A percentile compares a stretch with the other conserved stretches of the same genome.
Conservation (phyloP, 2,797 vertebrate species). For the Atherinosoma microstoma region DNA sequence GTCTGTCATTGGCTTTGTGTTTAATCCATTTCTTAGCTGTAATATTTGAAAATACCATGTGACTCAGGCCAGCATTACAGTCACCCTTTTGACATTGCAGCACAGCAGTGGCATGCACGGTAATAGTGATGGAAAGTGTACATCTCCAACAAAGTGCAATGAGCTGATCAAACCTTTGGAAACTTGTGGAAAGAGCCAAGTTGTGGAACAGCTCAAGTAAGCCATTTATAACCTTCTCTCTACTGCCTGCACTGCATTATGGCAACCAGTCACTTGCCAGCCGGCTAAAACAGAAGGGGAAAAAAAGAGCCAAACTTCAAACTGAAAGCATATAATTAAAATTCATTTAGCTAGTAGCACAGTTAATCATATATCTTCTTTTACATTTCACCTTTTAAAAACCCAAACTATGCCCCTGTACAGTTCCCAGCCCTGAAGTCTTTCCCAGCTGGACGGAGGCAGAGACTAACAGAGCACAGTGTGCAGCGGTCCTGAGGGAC, state of each 20-base stretch:
- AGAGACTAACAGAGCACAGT: constrained; percentile 26
- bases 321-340: constrained; percentile 36
- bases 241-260: constrained; percentile 22
- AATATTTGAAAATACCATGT: constrained; percentile 9
- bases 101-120: constrained; percentile 40
- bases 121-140: constrained; percentile 62
- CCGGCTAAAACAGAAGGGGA: constrained; percentile 22
- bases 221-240: constrained; percentile 26
- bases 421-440: constrained; percentile 20
- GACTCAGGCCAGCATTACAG: constrained; percentile 37
- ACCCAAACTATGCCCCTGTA: constrained; percentile 14
- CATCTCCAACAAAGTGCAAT: constrained; percentile 31
- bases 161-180: constrained; percentile 58
- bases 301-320: constrained; percentile 34
- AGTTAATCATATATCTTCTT: constrained; percentile 32
- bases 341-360: constrained; percentile 33
- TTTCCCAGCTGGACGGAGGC: constrained; percentile 28
- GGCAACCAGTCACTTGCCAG: constrained; percentile 10
- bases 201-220: constrained; percentile 42
- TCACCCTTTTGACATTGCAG: constrained; percentile 64
- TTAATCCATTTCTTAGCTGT: not conserved
- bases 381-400: constrained; percentile 58
- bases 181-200: constrained; percentile 44
- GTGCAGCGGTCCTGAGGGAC: constrained; percentile 59
- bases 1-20: not conserved